A percentile compares a stretch with the other conserved stretches of the same genome.
These are phyloP conservation scores for Chelidonichthys spinosus DNA, from an alignment of 2,797 vertebrate genomes.

Conservation along the genomic window DNA sequence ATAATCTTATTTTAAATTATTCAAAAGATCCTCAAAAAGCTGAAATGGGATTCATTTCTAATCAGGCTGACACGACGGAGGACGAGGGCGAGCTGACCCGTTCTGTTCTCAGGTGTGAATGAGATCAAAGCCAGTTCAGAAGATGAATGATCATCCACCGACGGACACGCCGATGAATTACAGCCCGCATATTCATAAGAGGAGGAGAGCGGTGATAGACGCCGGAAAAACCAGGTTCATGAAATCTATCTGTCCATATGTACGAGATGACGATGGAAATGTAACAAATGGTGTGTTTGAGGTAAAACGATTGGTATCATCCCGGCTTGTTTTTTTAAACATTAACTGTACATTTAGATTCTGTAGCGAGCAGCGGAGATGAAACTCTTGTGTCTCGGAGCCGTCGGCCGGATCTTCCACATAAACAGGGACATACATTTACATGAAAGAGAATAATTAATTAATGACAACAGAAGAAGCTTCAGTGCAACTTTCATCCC, in stretches of 20 bases:
- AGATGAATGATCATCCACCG: slow-evolving; percentile 40
- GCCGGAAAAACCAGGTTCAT: neutral
- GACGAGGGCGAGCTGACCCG: slow-evolving; percentile 39
- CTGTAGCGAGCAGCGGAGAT: too few relatives aligned
- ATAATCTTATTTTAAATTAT: slow-evolving; percentile 47
- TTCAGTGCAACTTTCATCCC: slow-evolving; percentile 4
- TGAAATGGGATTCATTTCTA: slow-evolving; percentile 58
- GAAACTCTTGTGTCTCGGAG: neutral
- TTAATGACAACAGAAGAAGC: neutral
- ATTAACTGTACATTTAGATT: too few relatives aligned
- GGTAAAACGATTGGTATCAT: neutral
- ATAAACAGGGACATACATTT: neutral
- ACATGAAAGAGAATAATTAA: neutral
- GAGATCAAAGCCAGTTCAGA: slow-evolving; percentile 63
- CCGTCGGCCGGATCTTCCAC: neutral
- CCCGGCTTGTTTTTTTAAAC: too few relatives aligned
- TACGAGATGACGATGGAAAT: neutral
- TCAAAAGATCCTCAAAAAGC: slow-evolving; percentile 35
- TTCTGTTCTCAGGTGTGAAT: slow-evolving; percentile 47
- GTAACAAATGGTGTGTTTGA: neutral
- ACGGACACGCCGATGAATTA: slow-evolving; percentile 19
- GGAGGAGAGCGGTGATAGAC: slow-evolving; percentile 15
- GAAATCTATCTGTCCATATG: neutral
- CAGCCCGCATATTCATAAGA: slow-evolving; percentile 9
- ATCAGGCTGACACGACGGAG: slow-evolving; percentile 54